Evolutionary conservation across 2,797 vertebrate genomes (phyloP), one percentile per base, ranked within the genome.

Genomic region (Eulemur coronatus): DNA sequence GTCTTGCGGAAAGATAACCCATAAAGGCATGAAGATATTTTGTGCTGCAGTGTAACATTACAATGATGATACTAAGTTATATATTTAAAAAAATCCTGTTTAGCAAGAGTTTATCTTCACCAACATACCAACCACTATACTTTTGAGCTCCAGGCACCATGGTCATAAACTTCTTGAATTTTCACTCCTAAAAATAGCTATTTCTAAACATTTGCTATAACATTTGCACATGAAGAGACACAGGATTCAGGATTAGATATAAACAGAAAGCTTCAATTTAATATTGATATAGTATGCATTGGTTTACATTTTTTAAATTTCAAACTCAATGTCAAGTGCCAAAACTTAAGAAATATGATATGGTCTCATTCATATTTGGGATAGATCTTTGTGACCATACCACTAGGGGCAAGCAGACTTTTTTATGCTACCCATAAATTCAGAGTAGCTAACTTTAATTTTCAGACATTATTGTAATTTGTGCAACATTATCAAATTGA

Each of bases 1-100:
- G 46, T 79, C 38, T 94, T 80, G 20, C 72, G 73, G 75, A 96
- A 97, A 86, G 91, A 97, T 92, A 96, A 87, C 92, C 9, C 72
- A 11, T 22, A 46, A 92, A 91, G 46, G 1, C 91, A 46, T 22
- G n/a, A 90, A 96, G 84, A 91, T 91, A 94, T 10, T 95, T 94
- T 93, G 9, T 92, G 65, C 80, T 94, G 20, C 24, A 70, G 14
- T 79, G 11, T 73, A 96, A 33, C 1, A 0, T 97, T 96, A 75
- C 38, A 91, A 4, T 67, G 92, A 89, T 79, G 85, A 79, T 43
- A 67, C 6, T 1, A 38, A 94, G 4, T 94, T 91, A 43, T 35
- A 65, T 65, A 65, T 59, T 70, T 46, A 9, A 0, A 41, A 15
- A 15, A 33, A 22, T 92, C 61, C 63, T 97, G 0, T 81, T 97